A percentile compares a stretch with the other conserved stretches of the same genome.
Conservation (phyloP, 2,113 vertebrate species). For the Silurus meridionalis region DNA sequence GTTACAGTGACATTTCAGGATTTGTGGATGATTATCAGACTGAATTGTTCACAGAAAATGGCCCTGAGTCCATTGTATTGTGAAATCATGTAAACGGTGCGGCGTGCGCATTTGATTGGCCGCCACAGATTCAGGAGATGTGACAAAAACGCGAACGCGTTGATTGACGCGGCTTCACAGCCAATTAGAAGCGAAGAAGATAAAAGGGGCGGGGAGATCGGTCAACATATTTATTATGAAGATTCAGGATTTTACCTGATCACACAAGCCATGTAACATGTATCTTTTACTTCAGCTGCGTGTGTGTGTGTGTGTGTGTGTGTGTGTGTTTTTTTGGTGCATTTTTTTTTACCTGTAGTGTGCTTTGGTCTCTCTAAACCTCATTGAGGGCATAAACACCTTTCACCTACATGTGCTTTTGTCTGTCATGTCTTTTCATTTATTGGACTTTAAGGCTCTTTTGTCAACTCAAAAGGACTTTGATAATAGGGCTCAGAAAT, state of each 20-base stretch:
- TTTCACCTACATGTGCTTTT: constrained; percentile 52
- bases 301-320: neutral
- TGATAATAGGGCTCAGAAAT: neutral
- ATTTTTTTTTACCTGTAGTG: constrained; percentile 16
- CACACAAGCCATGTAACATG: neutral
- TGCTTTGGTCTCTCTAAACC: constrained; percentile 42
- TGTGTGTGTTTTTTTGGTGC: neutral
- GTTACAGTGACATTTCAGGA: neutral
- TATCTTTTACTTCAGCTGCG: neutral
- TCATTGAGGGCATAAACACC: constrained; percentile 40
- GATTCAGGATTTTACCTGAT: neutral
- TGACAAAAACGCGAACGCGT: constrained; percentile 63
- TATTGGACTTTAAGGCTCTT: constrained; percentile 6
- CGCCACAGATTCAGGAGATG: constrained; percentile 56
- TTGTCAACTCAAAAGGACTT: neutral
- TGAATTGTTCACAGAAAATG: constrained; percentile 14
- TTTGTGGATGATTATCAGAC: constrained; percentile 2
- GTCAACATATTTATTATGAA: neutral
- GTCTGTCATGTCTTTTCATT: constrained; percentile 19
- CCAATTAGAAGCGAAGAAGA: constrained; percentile 16
- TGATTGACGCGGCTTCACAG: constrained; percentile 22
- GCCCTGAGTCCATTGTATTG: constrained; percentile 40
- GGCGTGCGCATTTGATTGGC: constrained; percentile 58
- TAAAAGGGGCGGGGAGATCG: neutral
- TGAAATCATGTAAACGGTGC: constrained; percentile 43